Evolutionary conservation across 2,797 vertebrate species (phyloP).

Genomic region (Xenopus petersii): DNA sequence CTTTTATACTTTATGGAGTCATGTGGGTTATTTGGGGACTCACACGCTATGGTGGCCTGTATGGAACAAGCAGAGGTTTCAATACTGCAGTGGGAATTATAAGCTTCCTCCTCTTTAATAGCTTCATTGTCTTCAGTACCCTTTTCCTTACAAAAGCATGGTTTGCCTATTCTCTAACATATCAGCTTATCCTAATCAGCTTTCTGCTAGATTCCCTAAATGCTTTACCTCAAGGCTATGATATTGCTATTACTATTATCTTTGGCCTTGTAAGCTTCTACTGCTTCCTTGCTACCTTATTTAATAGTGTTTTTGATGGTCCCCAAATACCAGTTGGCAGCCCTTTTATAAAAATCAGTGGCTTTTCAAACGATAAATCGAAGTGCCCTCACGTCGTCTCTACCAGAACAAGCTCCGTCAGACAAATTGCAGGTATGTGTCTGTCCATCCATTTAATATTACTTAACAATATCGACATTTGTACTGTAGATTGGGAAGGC

Average conservation of each 20-base stretch:
- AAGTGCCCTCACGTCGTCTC: conserved; percentile 77
- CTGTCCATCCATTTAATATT: no score
- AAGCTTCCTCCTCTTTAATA: conserved; percentile 79
- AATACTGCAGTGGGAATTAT: conserved; percentile 72
- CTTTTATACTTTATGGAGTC: conserved; percentile 77
- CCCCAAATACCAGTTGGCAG: conserved; percentile 75
- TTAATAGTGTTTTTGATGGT: conserved; percentile 72
- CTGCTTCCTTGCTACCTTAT: conserved; percentile 76
- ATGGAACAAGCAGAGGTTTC: conserved; percentile 68
- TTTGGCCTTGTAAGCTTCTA: conserved; percentile 86
- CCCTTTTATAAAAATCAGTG: conserved; percentile 71
- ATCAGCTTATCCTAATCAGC: conserved; percentile 78
- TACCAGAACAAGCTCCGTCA: conserved; percentile 76
- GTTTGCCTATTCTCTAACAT: conserved; percentile 75
- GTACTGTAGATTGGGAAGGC: no score
- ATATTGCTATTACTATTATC: conserved; percentile 74
- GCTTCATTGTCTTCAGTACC: conserved; percentile 70
- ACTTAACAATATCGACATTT: no score
- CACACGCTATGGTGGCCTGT: conserved; percentile 72
- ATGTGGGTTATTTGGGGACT: conserved; percentile 85
- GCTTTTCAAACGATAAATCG: conserved; percentile 60
- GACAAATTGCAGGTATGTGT: conserved; percentile 79
- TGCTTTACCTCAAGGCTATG: conserved; percentile 71
- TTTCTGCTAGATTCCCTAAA: conserved; percentile 79
- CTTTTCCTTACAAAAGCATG: conserved; percentile 74